phyloP scores from a whole-genome alignment of 2,888 invertebrate species.

The Aspidapion aeneum region DNA sequence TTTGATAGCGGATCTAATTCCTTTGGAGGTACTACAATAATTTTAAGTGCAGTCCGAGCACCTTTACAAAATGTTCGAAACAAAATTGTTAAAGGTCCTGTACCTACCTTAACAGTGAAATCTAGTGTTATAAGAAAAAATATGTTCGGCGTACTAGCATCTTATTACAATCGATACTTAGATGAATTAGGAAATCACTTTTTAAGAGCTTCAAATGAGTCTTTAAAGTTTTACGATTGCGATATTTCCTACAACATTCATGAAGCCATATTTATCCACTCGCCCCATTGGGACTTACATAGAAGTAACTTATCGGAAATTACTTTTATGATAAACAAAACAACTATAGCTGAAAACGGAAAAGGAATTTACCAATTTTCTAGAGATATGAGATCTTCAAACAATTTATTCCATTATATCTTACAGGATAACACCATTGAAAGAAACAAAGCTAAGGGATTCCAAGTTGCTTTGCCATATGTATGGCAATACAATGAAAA shows the following conservation, averaged over 20 bases:
- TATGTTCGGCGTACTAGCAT: constrained; percentile 72
- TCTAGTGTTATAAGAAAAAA: constrained; percentile 79
- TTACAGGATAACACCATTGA: constrained; percentile 84
- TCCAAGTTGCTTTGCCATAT: constrained; percentile 86
- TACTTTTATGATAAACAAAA: constrained; percentile 82
- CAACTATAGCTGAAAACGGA: constrained; percentile 82
- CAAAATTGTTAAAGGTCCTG: constrained; percentile 71
- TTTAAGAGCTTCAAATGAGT: constrained; percentile 83
- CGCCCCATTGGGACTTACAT: constrained; percentile 83
- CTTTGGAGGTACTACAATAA: constrained; percentile 77
- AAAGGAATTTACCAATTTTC: constrained; percentile 86
- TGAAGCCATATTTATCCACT: constrained; percentile 78
- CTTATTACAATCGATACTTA: constrained; percentile 85
- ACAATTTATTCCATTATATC: constrained; percentile 95
- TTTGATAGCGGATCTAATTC: constrained; percentile 78
- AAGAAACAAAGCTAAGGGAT: constrained; percentile 70
- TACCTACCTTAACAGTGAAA: constrained; percentile 69
- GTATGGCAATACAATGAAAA: constrained; percentile 96
- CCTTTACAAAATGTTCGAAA: constrained; percentile 71
- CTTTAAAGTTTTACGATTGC: constrained; percentile 73
- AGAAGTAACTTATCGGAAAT: constrained; percentile 88
- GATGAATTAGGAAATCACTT: constrained; percentile 85
- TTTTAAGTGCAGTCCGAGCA: constrained; percentile 69
- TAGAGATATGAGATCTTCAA: constrained; percentile 90
- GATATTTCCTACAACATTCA: constrained; percentile 76